phyloP scores from a whole-genome alignment of 2,888 invertebrate genomes.

The Aromia moschata region DNA sequence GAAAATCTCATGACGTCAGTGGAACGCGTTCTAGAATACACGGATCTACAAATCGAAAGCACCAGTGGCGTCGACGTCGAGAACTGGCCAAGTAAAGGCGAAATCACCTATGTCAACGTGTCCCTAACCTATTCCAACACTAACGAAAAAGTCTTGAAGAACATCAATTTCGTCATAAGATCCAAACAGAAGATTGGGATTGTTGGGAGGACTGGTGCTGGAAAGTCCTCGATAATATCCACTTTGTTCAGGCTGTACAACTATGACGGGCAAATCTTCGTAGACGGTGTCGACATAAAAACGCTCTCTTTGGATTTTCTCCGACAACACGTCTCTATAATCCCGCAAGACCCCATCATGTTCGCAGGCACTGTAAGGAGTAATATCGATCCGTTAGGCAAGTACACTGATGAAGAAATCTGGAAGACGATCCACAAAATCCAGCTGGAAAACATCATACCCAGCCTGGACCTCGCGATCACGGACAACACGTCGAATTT shows the following conservation, averaged over 20 bases:
- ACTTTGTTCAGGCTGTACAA: slow-evolving; percentile 82
- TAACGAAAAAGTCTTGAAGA: slow-evolving; percentile 76
- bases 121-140: slow-evolving; percentile 76
- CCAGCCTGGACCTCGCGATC: slow-evolving; percentile 49
- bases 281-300: slow-evolving; percentile 50
- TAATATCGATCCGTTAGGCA: slow-evolving; percentile 50
- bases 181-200: slow-evolving; percentile 79
- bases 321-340: slow-evolving; percentile 64
- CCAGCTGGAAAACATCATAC: slow-evolving; percentile 55
- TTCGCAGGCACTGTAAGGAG: slow-evolving; percentile 68
- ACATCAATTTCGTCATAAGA: slow-evolving; percentile 72
- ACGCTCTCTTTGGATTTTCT: slow-evolving; percentile 63
- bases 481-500: slow-evolving; percentile 45
- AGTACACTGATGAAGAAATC: slow-evolving; percentile 49
- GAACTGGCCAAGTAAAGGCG: slow-evolving; percentile 77
- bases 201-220: slow-evolving; percentile 85
- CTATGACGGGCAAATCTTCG: slow-evolving; percentile 76
- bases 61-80: slow-evolving; percentile 63
- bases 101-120: slow-evolving; percentile 73
- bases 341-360: slow-evolving; percentile 66
- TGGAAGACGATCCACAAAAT: slow-evolving; percentile 58
- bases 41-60: slow-evolving; percentile 61
- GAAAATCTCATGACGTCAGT: slow-evolving; percentile 87
- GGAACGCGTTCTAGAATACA: slow-evolving; percentile 72
- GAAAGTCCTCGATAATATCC: slow-evolving; percentile 79